A percentile compares a stretch with the other conserved stretches of the same genome.
Conservation (phyloP, 2,797 vertebrate species). For the Hemitrygon akajei region DNA sequence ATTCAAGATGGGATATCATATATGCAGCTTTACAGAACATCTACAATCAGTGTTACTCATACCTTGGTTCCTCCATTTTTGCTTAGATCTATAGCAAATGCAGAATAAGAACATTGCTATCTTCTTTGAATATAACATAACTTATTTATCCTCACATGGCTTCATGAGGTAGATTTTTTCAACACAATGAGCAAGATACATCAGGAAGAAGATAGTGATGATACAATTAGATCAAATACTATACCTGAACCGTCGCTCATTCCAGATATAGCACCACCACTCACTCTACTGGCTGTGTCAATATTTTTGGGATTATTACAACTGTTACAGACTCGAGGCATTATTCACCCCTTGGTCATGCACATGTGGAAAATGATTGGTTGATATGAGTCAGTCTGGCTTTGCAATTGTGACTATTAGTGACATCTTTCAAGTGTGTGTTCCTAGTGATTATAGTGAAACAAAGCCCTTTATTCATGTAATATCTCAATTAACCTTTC, state of each 20-base stretch:
- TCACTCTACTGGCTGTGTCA: background rate
- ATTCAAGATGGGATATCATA: background rate
- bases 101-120: background rate
- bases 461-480: background rate
- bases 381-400: background rate
- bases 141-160: background rate
- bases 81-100: background rate
- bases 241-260: background rate
- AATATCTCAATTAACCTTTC: background rate
- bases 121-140: background rate
- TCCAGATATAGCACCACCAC: background rate
- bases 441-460: background rate
- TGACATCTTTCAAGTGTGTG: slow-evolving; percentile 3
- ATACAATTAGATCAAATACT: background rate
- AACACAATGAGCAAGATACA: background rate
- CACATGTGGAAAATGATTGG: background rate
- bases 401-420: slow-evolving; percentile 15
- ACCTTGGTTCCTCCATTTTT: background rate
- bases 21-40: background rate
- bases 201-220: background rate
- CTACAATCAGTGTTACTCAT: background rate
- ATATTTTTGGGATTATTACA: background rate
- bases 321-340: background rate
- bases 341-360: background rate
- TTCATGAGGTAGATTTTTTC: background rate